phyloP scores from a whole-genome alignment of 92 coral and sea anemone species.

The Zoanthus sociatus region DNA sequence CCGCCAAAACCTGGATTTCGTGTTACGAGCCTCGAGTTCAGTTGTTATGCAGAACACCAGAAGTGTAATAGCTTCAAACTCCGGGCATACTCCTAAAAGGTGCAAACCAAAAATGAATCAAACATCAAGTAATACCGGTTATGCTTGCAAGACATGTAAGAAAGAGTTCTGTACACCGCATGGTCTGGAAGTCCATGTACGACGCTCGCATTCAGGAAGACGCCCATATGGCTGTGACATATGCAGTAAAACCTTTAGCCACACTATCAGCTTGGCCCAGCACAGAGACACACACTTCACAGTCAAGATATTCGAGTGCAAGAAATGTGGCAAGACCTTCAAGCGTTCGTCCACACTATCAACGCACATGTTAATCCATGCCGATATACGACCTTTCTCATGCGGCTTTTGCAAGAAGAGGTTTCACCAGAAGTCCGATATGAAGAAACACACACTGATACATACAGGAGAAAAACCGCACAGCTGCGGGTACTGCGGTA shows the following conservation, averaged over 20 bases:
- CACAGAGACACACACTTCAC: constrained; percentile 85
- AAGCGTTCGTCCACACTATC: constrained; percentile 94
- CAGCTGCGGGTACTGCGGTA: constrained; percentile 89
- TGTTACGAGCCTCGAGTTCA: neutral
- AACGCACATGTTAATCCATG: constrained; percentile 96
- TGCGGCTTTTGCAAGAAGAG: constrained; percentile 92
- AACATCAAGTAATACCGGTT: constrained; percentile 52
- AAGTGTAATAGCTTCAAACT: neutral
- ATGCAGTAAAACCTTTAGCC: constrained; percentile 92
- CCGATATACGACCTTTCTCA: constrained; percentile 95
- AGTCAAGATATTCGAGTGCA: constrained; percentile 83
- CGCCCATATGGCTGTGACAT: constrained; percentile 87
- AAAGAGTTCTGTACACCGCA: constrained; percentile 92
- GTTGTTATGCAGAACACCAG: neutral
- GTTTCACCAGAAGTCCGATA: constrained; percentile 97
- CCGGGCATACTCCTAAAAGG: neutral
- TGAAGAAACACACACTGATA: constrained; percentile 94
- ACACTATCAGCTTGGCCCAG: constrained; percentile 87
- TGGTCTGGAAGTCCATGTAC: constrained; percentile 95
- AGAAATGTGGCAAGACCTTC: constrained; percentile 87
- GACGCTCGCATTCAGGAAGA: constrained; percentile 84
- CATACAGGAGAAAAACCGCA: constrained; percentile 98
- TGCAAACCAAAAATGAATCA: neutral
- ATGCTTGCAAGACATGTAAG: constrained; percentile 91
- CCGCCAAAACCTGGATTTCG: neutral